These are phyloP conservation scores for Drosophila albomicans DNA, from an alignment of 1,140 invertebrate species.

Conservation along the genomic window DNA sequence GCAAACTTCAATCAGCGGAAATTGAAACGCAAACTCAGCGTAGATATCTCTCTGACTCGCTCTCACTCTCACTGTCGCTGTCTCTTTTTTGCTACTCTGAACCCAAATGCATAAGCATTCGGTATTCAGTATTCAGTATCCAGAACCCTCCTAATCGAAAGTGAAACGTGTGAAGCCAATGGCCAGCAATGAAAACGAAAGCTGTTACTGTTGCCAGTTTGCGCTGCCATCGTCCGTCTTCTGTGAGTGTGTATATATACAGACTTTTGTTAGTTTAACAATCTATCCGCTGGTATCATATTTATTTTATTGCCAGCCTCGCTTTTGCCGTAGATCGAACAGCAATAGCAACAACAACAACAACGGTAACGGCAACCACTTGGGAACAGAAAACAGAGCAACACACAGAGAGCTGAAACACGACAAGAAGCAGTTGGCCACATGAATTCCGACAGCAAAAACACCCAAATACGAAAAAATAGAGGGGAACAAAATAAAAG, in stretches of 20 bases:
- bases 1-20: conserved; percentile 79
- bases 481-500: neutral
- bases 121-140: neutral
- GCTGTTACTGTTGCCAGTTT: conserved; percentile 21
- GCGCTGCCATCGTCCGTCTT: neutral
- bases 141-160: conserved; percentile 34
- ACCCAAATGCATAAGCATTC: neutral
- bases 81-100: neutral
- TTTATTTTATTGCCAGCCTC: conserved; percentile 73
- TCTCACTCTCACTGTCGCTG: neutral
- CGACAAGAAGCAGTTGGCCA: conserved; percentile 6
- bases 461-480: neutral
- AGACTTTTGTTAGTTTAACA: conserved; percentile 46
- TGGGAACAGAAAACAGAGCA: neutral
- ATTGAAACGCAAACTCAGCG: conserved; percentile 68
- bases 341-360: neutral
- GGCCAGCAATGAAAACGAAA: conserved; percentile 52
- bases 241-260: conserved; percentile 6
- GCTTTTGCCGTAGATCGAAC: conserved; percentile 7
- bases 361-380: neutral
- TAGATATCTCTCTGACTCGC: conserved; percentile 11
- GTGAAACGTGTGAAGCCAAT: conserved; percentile 55
- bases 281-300: conserved; percentile 60
- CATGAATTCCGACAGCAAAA: conserved; percentile 36
- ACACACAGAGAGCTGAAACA: neutral